Evolutionary conservation across 1,140 invertebrate species (phyloP).

Genomic region (Uloborus diversus): DNA sequence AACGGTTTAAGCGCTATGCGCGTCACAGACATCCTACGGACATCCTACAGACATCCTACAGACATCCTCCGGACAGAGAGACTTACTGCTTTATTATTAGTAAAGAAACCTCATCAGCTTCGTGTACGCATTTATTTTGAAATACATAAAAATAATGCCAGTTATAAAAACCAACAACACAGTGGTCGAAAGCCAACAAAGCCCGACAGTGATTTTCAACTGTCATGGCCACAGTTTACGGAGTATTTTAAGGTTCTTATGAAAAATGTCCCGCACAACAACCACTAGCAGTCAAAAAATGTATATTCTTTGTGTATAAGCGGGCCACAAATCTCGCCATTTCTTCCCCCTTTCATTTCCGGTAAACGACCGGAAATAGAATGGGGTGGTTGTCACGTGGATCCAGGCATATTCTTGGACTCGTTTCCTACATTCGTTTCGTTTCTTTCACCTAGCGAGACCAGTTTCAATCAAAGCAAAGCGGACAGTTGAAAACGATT

Average conservation of each 20-base stretch:
- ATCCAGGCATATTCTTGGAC: conserved; percentile 32
- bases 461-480: conserved; percentile 45
- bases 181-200: too few relatives aligned
- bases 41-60: too few relatives aligned
- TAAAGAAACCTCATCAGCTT: too few relatives aligned
- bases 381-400: conserved; percentile 48
- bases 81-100: too few relatives aligned
- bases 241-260: conserved; percentile 34
- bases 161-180: too few relatives aligned
- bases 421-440: conserved; percentile 31
- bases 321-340: conserved; percentile 34
- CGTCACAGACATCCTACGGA: too few relatives aligned
- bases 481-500: conserved; percentile 52
- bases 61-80: too few relatives aligned
- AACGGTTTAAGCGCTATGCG: too few relatives aligned
- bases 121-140: too few relatives aligned
- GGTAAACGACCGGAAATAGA: conserved; percentile 49
- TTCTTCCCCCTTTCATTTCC: conserved; percentile 48
- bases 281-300: conserved; percentile 50
- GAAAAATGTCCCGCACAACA: conserved; percentile 45
- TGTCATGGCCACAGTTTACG: conserved; percentile 40
- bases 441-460: conserved; percentile 34
- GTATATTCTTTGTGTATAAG: conserved; percentile 52
- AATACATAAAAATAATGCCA: too few relatives aligned
- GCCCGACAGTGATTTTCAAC: background rate